Evolutionary conservation across 30 jellyfish, hydroid and myxozoan genomes (phyloP).

Genomic region (Hydractinia echinata): DNA sequence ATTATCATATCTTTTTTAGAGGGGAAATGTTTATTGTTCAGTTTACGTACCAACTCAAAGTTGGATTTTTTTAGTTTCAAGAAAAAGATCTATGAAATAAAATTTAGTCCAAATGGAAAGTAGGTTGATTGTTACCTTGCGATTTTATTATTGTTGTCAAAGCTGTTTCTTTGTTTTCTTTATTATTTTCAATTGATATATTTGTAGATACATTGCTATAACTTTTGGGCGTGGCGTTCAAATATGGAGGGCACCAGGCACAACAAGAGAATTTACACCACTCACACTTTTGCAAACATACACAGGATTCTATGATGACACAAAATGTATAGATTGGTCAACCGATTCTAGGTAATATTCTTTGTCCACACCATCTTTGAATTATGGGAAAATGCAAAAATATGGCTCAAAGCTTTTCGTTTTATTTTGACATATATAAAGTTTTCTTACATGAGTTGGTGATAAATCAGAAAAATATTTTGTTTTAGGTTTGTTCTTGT

Average conservation of each 20-base stretch:
- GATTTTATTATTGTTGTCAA: background rate
- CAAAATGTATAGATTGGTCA: constrained; percentile 89
- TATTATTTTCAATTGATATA: background rate
- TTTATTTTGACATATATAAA: too few relatives aligned
- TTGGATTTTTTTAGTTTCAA: constrained; percentile 78
- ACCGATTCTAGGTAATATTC: constrained; percentile 77
- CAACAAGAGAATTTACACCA: constrained; percentile 61
- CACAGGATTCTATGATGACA: constrained; percentile 73
- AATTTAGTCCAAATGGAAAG: constrained; percentile 92
- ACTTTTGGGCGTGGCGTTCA: constrained; percentile 77
- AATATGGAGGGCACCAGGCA: constrained; percentile 94
- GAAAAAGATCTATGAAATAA: constrained; percentile 52
- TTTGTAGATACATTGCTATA: constrained; percentile 63
- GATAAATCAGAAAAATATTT: background rate
- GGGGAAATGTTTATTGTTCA: constrained; percentile 77
- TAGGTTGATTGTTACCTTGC: constrained; percentile 20
- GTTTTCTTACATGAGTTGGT: background rate
- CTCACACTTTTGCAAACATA: constrained; percentile 51
- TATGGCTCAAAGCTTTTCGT: too few relatives aligned
- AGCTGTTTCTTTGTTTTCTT: background rate
- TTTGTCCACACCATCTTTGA: too few relatives aligned
- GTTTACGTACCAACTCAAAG: constrained; percentile 56
- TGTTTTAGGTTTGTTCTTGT: constrained; percentile 57
- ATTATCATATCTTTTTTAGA: constrained; percentile 38
- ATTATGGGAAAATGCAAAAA: too few relatives aligned